Evolutionary conservation across 37 sponge, comb jelly and placozoan genomes (phyloP), one percentile per base, ranked within the genome.

Genomic region (Halisarca cf. caerulea): DNA sequence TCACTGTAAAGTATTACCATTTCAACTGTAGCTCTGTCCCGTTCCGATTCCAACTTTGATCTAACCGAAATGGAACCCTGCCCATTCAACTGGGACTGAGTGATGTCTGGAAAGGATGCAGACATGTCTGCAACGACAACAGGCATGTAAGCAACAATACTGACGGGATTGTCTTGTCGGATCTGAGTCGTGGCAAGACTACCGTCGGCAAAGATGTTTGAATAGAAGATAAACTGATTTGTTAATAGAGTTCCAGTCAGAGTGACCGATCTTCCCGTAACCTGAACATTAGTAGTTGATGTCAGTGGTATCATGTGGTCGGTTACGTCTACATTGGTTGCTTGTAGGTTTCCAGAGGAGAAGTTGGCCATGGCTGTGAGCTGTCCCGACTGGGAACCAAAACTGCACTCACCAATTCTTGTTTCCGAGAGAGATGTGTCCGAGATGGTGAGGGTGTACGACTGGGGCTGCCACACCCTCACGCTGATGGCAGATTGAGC

Each of bases 391-490:
- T 92, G 93, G 81, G 82, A 86, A 7, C 37, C 59, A 0, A 27
- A 39, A 54, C 77, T 57, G 37, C 78, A 80, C 2, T 20, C 27
- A 17, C 30, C 62, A 8, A 28, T 21, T 21, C 78, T 62, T 36
- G 89, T 77, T 11, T 30, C 55, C n/a, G 90, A 81, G 4, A 92
- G 90, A 9, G 41, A 42, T 23, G 53, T 39, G 35, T 92, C 90
- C 2, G 77, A 33, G 25, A 71, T 0, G 35, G 0, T 2, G 2
- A 82, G 54, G 39, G 0, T 23, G 33, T 57, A 27, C 1, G 89
- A 70, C 15, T 66, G 14, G 9, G 92, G 92, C 41, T 89, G 82
- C 78, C 72, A 92, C 21, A 92, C 86, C 18, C 89, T 24, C n/a
- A 91, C 44, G 2, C 60, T 69, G 18, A 74, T 39, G 15, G 43